phyloP scores from a whole-genome alignment of 2,113 vertebrate genomes.

The Hoplias malabaricus region DNA sequence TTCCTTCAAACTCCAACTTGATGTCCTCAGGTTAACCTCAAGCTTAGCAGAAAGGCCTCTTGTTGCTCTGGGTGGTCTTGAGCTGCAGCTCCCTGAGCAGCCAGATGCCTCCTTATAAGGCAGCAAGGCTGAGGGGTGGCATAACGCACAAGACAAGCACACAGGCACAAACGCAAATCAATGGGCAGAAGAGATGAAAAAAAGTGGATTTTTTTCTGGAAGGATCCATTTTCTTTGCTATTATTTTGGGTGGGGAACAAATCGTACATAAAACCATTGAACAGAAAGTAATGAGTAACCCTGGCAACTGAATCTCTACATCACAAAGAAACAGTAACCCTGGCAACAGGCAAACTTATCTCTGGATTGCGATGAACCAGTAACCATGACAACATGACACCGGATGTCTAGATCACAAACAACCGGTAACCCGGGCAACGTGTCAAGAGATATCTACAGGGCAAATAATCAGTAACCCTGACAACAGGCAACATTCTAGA shows the following conservation, averaged over 20 bases:
- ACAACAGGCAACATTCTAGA: background rate
- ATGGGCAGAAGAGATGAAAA: background rate
- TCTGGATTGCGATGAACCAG: slow-evolving; percentile 6
- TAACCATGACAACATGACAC: background rate
- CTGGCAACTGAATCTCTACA: too few relatives aligned
- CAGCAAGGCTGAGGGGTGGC: slow-evolving; percentile 19
- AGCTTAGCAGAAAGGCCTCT: slow-evolving; percentile 10
- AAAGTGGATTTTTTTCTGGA: slow-evolving; percentile 56
- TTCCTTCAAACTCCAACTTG: background rate
- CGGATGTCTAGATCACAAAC: slow-evolving; percentile 9
- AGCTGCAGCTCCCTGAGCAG: background rate
- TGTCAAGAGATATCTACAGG: slow-evolving; percentile 53
- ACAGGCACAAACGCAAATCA: background rate
- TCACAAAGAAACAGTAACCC: slow-evolving; percentile 22
- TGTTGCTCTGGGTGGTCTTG: slow-evolving; percentile 26
- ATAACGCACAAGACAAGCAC: slow-evolving; percentile 6
- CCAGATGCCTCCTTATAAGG: slow-evolving; percentile 67
- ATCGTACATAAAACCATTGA: background rate
- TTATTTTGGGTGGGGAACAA: slow-evolving; percentile 5
- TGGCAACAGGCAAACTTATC: slow-evolving; percentile 54
- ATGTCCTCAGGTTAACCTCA: background rate
- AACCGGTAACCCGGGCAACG: slow-evolving; percentile 40
- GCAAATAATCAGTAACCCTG: background rate
- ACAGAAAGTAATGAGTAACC: too few relatives aligned
- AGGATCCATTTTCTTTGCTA: slow-evolving; percentile 49